Evolutionary conservation across 2,888 invertebrate species (phyloP).

Genomic region (Proisotoma minuta): DNA sequence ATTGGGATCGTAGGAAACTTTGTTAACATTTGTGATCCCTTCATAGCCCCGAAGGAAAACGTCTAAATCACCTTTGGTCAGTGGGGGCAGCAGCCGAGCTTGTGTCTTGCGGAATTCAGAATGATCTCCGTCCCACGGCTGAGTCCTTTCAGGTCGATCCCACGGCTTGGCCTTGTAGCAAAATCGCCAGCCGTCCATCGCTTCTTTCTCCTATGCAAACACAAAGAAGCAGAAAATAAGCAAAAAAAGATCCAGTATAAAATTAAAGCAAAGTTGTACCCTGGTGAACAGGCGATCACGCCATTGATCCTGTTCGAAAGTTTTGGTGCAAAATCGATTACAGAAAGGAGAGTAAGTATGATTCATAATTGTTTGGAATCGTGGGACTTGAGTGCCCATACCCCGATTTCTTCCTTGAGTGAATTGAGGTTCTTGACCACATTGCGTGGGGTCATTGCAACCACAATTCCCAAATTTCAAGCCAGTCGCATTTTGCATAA

Average conservation of each 20-base stretch:
- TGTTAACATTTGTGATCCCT: no score
- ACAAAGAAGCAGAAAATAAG: background rate
- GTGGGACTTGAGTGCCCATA: conserved; percentile 29
- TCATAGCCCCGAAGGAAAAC: conserved; percentile 36
- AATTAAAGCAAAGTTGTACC: conserved; percentile 21
- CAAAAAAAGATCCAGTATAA: background rate
- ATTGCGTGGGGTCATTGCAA: conserved; percentile 32
- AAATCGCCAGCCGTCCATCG: conserved; percentile 42
- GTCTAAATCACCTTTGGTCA: conserved; percentile 42
- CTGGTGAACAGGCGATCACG: conserved; percentile 36
- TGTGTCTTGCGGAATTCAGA: conserved; percentile 43
- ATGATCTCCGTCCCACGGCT: conserved; percentile 44
- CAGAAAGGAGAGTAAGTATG: conserved; percentile 44
- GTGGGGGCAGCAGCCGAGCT: conserved; percentile 34
- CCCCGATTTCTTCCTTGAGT: conserved; percentile 22
- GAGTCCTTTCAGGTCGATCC: conserved; percentile 38
- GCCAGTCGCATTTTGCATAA: conserved; percentile 39
- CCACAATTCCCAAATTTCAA: conserved; percentile 41
- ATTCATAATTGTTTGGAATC: conserved; percentile 43
- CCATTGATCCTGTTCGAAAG: conserved; percentile 45
- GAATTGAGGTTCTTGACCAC: conserved; percentile 20
- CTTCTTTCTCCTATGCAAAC: conserved; percentile 34
- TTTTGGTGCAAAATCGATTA: conserved; percentile 42
- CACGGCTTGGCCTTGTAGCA: conserved; percentile 43
- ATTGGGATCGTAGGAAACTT: no score